These are phyloP conservation scores for Omphaloscelis lunosa DNA, from an alignment of 2,888 invertebrate genomes.

Conservation along the genomic window DNA sequence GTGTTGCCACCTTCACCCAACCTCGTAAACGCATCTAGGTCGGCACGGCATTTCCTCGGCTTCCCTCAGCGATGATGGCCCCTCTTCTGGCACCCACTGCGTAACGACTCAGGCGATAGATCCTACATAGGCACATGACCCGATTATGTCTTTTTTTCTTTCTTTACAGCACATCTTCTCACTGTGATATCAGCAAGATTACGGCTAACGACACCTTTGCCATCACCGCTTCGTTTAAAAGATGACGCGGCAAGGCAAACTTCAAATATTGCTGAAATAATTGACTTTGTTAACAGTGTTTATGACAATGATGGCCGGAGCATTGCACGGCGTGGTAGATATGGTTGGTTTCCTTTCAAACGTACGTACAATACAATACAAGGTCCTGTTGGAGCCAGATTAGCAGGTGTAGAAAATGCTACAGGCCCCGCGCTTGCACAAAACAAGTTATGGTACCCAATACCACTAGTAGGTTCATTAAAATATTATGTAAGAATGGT, in stretches of 20 bases:
- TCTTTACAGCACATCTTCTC: slow-evolving; percentile 7
- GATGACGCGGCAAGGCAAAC: fast-evolving
- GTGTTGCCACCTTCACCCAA: too few species aligned
- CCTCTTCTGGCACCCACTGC: background rate
- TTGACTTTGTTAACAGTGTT: slow-evolving; percentile 21
- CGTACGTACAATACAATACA: background rate
- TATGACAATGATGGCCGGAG: background rate
- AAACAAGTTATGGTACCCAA: too few species aligned
- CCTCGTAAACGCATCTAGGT: background rate
- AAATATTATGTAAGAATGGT: too few species aligned
- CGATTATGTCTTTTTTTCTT: background rate
- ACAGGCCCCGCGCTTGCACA: too few species aligned
- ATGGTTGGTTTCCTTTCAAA: background rate
- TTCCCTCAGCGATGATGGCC: background rate
- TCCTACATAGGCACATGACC: background rate
- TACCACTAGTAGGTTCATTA: too few species aligned
- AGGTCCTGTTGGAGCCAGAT: too few species aligned
- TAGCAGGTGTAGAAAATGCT: too few species aligned
- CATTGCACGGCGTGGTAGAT: background rate
- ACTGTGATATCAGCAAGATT: background rate
- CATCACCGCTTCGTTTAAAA: background rate
- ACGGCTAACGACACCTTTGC: slow-evolving; percentile 5
- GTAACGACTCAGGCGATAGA: background rate
- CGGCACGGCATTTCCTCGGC: background rate
- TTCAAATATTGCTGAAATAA: background rate